Evolutionary conservation across 2,113 vertebrate species (phyloP), one percentile per base, ranked within the genome.

Genomic region (Rafetus swinhoei): DNA sequence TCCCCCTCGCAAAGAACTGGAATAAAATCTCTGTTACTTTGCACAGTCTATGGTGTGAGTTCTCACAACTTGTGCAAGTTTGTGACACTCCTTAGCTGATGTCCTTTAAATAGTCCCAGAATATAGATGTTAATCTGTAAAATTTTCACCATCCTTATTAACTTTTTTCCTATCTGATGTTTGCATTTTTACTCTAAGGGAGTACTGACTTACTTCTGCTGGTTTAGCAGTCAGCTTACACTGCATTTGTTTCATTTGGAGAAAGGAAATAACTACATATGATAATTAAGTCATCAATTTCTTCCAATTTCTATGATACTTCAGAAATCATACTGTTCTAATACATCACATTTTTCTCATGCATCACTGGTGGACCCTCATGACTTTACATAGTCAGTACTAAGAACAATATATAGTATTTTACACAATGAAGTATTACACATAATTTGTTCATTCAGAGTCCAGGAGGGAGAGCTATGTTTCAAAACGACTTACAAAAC

Each of bases 71-170:
- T 53, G 7, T 86, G 56, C 53, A 93, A 90, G 91, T 93, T 85
- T 89, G 95, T 86, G 92, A 94, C 88, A 93, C 88, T 96, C 91
- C 94, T 95, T 93, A 95, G 87, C 89, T 96, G 93, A 97, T 90
- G 94, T 89, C 95, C 86, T 92, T 95, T 95, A 94, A 97, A 94
- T 29, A 0, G 86, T 94, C 91, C 93, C 90, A 87, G 92, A 6
- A 97, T 91, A 92, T 89, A 82, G 85, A 69, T 96, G 97, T 97
- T 96, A 96, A 94, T 91, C 90, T 81, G 92, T 94, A 93, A 95
- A 87, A 90, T 86, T 93, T 96, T 93, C 93, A 76, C 93, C 89
- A 87, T 86, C 85, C 90, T 87, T 95, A 32, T 83, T 89, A 94
- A 94, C 90, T 79, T 86, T 85, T 94, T 93, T 94, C 92, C 93